Base-by-base conservation (phyloP, 2,797 vertebrate genomes). In the Zenarchopterus dispar region DNA sequence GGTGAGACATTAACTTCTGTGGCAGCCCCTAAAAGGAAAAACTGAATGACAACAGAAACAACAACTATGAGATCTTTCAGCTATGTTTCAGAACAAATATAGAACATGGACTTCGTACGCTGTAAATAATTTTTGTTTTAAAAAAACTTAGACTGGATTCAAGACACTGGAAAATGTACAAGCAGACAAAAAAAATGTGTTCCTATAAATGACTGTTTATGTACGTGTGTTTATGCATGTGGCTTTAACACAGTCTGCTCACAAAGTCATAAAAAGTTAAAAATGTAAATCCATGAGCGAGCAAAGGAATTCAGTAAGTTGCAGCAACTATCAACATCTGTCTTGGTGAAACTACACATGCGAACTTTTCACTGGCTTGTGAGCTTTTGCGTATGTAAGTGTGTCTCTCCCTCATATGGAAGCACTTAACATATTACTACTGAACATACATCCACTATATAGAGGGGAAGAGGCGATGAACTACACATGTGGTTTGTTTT, bases 331-430 rank as follows among this genome's bases (percentile, higher is more conserved):
- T 84, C 81, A 82, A 82, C 81, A 90, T 85, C 75, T 88, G 90
- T 88, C 87, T 85, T 79, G 82, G 86, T 88, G 73, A 82, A 86
- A 70, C 70, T 87, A 88, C 89, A 90, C 84, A 91, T 84, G 88
- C 87, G 89, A 91, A 88, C 79, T 73, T 85, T 70, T 79, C 43
- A 54, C 64, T 80, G 56, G 61, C 41, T 10, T 11, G 24, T 72
- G 73, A 57, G 64, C 66, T 22, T 75, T 10, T 13, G 21, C 33
- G 51, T 13, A 8, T 19, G 7, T 42, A 49, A 26, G 6, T 64
- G 15, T 59, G 45, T 56, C 23, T 56, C 22, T 43, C 19, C 59
- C 17, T 67, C 83, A 87, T 84, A 77, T 88, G 80, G 81, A 82
- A 80, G 51, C 53, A 62, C 65, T 84, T 83, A 80, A 60, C 26